phyloP scores from a whole-genome alignment of 1,140 invertebrate genomes.

The Plectus sambesii region DNA sequence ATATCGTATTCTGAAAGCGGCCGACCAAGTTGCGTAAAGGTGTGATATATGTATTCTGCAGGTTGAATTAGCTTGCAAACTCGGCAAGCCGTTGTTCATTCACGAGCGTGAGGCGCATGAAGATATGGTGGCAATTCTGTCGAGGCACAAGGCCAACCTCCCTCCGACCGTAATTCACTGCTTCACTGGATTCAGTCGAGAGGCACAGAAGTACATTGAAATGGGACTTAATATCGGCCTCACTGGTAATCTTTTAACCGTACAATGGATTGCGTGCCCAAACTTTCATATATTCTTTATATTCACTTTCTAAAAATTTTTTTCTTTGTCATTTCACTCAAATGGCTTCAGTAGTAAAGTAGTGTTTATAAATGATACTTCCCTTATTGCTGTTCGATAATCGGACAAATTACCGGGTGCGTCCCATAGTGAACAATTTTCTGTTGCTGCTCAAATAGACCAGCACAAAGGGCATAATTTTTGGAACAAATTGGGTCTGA shows the following conservation, averaged over 20 bases:
- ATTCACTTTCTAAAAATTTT: conserved; percentile 7
- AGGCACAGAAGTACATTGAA: conserved; percentile 72
- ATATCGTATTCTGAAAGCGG: no score
- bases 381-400: no score
- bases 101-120: conserved; percentile 79
- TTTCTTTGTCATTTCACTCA: no score
- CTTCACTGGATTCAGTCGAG: conserved; percentile 73
- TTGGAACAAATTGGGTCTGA: no score
- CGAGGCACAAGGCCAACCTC: conserved; percentile 26
- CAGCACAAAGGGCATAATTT: no score
- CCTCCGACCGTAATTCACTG: conserved; percentile 72
- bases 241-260: conserved; percentile 54
- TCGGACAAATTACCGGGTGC: no score
- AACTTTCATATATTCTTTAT: neutral
- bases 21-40: no score
- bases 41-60: no score
- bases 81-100: conserved; percentile 76
- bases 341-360: no score
- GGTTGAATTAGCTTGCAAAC: conserved; percentile 69
- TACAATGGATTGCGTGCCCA: conserved; percentile 8
- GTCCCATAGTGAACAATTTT: no score
- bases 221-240: conserved; percentile 74
- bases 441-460: no score
- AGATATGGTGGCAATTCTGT: conserved; percentile 56
- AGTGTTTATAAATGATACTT: no score